phyloP scores from a whole-genome alignment of 2,113 vertebrate genomes.

The Choloepus hoffmanni region DNA sequence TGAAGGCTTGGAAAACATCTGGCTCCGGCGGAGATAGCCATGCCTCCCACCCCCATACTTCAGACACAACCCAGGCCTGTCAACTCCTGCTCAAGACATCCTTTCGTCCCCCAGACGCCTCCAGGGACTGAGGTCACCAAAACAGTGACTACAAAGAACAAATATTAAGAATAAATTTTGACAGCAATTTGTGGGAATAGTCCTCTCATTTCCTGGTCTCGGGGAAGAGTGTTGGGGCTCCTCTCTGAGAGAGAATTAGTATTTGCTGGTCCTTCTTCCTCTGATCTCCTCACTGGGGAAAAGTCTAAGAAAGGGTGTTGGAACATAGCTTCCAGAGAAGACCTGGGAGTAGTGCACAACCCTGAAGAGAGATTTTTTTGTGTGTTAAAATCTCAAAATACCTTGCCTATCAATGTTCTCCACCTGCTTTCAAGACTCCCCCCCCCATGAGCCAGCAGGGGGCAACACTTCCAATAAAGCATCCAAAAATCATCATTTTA shows the following conservation, averaged over 20 bases:
- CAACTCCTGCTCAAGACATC: neutral
- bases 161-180: constrained; percentile 42
- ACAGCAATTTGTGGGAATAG: constrained; percentile 45
- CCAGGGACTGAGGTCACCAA: constrained; percentile 6
- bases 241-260: neutral
- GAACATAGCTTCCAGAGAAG: neutral
- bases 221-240: neutral
- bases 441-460: too few relatives aligned
- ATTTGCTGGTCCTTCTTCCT: neutral
- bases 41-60: neutral
- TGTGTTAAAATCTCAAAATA: neutral
- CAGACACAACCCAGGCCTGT: constrained; percentile 23
- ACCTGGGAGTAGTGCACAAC: neutral
- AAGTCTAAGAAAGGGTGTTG: neutral
- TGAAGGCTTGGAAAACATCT: constrained; percentile 1
- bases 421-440: neutral
- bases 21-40: neutral
- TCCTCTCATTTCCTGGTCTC: constrained; percentile 44
- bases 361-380: neutral
- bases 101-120: neutral
- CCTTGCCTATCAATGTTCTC: neutral
- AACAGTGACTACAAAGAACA: neutral
- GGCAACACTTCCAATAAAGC: neutral
- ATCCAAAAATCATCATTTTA: neutral
- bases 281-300: neutral